Conservation (phyloP, 2,113 vertebrate genomes). For the Thermophis baileyi region DNA sequence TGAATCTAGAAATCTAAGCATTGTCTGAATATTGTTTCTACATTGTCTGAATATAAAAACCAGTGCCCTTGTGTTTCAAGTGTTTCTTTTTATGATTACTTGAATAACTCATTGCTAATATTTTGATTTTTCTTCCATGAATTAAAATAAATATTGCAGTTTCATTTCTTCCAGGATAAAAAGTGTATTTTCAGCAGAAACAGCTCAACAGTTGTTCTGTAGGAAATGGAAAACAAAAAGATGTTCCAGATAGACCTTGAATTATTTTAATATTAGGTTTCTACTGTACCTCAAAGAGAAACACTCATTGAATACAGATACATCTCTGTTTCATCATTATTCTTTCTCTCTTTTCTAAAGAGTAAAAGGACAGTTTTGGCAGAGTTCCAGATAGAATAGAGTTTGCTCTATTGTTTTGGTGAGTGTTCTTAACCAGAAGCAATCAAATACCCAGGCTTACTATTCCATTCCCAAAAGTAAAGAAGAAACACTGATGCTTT, state of each 20-base stretch:
- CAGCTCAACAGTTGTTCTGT: not conserved
- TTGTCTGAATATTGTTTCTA: not conserved
- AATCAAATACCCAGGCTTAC: not conserved
- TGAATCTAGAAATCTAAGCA: not conserved
- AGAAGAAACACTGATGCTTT: not conserved
- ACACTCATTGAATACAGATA: not conserved
- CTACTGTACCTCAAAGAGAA: not conserved
- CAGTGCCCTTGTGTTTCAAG: not conserved
- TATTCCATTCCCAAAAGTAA: not conserved
- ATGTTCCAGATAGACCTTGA: conserved; percentile 1
- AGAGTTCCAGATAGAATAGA: not conserved
- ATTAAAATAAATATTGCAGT: not conserved
- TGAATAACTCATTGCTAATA: fast-evolving
- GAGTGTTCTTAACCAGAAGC: not conserved
- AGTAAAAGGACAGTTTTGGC: not conserved
- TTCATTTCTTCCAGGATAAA: not conserved
- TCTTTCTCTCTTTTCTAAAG: not conserved
- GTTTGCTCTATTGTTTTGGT: not conserved
- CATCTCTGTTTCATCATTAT: not conserved
- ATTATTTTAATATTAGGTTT: not conserved
- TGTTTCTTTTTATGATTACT: not conserved
- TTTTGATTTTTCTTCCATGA: not conserved
- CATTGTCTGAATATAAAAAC: not conserved
- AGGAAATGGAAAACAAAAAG: not conserved
- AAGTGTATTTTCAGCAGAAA: not conserved